Conservation (phyloP, 2,888 invertebrate genomes). For the Drosophila flavopinicola region DNA sequence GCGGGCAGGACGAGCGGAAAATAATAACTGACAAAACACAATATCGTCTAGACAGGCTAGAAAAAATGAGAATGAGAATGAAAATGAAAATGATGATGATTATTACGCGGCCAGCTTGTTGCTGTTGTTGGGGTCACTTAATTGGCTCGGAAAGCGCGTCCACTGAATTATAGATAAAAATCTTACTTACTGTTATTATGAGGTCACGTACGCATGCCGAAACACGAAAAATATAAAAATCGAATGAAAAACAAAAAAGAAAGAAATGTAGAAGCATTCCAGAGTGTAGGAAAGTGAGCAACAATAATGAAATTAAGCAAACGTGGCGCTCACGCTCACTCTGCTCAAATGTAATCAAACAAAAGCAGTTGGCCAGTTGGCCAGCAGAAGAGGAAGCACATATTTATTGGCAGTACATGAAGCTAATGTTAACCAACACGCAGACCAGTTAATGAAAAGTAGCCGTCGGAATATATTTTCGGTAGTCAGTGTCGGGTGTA, state of each 20-base stretch:
- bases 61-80: slow-evolving; percentile 6
- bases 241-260: slow-evolving; percentile 1
- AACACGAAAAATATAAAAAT: slow-evolving; percentile 4
- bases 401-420: slow-evolving; percentile 75
- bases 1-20: slow-evolving; percentile 28
- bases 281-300: slow-evolving; percentile 39
- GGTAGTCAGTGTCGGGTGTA: slow-evolving; percentile 1
- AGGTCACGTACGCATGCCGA: slow-evolving; percentile 74
- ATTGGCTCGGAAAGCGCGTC: slow-evolving; percentile 54
- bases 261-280: slow-evolving; percentile 2
- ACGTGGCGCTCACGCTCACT: slow-evolving; percentile 68
- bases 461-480: neutral
- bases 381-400: slow-evolving; percentile 58
- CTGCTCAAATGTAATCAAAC: slow-evolving; percentile 61
- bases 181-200: slow-evolving; percentile 75
- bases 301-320: slow-evolving; percentile 75
- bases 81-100: slow-evolving; percentile 50
- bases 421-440: slow-evolving; percentile 68
- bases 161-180: slow-evolving; percentile 76
- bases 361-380: slow-evolving; percentile 14
- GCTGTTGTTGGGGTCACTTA: slow-evolving; percentile 28
- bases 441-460: slow-evolving; percentile 41
- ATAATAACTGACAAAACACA: slow-evolving; percentile 68
- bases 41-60: slow-evolving; percentile 65
- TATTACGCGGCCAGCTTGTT: slow-evolving; percentile 3